Conservation (phyloP, 2,888 invertebrate genomes). For the Caradrina kadenii region DNA sequence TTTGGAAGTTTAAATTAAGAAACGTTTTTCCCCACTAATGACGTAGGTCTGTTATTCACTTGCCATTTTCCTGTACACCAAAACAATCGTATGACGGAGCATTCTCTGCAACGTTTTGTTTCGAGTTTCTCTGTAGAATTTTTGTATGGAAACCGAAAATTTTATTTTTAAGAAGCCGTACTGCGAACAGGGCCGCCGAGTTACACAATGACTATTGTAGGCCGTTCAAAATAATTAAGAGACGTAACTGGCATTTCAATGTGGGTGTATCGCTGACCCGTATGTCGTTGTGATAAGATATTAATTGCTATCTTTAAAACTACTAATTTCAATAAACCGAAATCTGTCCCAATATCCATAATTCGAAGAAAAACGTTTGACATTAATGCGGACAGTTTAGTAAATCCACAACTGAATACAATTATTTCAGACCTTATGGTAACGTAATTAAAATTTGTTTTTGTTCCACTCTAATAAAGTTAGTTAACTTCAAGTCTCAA, state of each 20-base stretch:
- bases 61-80: slow-evolving; percentile 6
- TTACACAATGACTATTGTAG: slow-evolving; percentile 1
- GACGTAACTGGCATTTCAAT: too few relatives aligned
- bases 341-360: too few relatives aligned
- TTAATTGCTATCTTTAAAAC: too few relatives aligned
- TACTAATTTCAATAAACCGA: too few relatives aligned
- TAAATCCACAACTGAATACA: too few relatives aligned
- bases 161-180: slow-evolving; percentile 14
- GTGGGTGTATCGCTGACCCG: too few relatives aligned
- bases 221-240: too few relatives aligned
- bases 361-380: too few relatives aligned
- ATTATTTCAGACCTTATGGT: too few relatives aligned
- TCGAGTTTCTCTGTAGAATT: slow-evolving; percentile 15
- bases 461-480: background rate
- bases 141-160: slow-evolving; percentile 9
- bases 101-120: slow-evolving; percentile 35
- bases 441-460: too few relatives aligned
- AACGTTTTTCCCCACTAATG: slow-evolving; percentile 34
- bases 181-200: slow-evolving; percentile 3
- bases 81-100: slow-evolving; percentile 32
- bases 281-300: too few relatives aligned
- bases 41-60: slow-evolving; percentile 33
- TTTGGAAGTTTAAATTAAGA: slow-evolving; percentile 27
- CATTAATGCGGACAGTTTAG: too few relatives aligned
- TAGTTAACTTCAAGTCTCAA: background rate